These are phyloP conservation scores for Didymodactylos carnosus DNA, from an alignment of 2,888 invertebrate species.

Conservation along the genomic window DNA sequence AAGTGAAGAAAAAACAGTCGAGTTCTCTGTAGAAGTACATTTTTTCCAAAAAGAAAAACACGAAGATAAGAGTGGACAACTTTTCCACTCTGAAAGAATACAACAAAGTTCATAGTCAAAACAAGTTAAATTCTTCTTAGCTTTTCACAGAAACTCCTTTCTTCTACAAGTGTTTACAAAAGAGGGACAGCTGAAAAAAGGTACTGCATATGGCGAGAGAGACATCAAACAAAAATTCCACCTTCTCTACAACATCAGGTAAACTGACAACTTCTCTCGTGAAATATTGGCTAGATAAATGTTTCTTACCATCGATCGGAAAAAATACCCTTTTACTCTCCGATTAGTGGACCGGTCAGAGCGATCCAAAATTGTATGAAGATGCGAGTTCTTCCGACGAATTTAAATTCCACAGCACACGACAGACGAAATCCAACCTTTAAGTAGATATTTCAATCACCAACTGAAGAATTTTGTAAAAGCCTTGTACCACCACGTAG, in stretches of 20 bases:
- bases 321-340: neutral
- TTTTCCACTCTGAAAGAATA: neutral
- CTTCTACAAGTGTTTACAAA: neutral
- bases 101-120: neutral
- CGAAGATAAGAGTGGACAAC: neutral
- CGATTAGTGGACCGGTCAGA: neutral
- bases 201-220: neutral
- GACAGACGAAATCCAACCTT: neutral
- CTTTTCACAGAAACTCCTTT: neutral
- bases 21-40: neutral
- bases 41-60: neutral
- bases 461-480: neutral
- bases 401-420: neutral
- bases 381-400: neutral
- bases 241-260: neutral
- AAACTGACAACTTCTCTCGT: neutral
- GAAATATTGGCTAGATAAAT: neutral
- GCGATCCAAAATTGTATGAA: neutral
- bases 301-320: neutral
- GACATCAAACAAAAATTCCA: neutral
- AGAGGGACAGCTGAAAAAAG: neutral
- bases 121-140: neutral
- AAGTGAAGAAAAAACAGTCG: neutral
- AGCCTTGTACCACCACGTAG: neutral
- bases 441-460: neutral